Percentiles rank a stretch among this genome's conserved stretches.
Conservation (phyloP, 2,888 invertebrate genomes). For the Hydraecia micacea region DNA sequence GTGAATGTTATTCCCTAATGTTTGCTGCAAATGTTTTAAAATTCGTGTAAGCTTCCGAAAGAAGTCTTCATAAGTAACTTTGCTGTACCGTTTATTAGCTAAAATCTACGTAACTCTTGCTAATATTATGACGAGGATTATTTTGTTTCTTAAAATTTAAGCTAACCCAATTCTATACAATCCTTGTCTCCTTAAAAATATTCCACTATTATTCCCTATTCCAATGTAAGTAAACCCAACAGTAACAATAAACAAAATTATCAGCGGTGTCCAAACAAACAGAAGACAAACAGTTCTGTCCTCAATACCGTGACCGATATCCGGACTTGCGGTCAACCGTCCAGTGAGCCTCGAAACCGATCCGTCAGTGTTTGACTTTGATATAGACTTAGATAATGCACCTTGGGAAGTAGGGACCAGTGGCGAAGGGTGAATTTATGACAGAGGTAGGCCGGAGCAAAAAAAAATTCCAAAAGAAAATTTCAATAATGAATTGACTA, state of each 20-base stretch:
- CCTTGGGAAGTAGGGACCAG: slow-evolving; percentile 10
- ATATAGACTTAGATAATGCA: slow-evolving; percentile 37
- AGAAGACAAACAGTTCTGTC: slow-evolving; percentile 22
- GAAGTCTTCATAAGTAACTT: neutral
- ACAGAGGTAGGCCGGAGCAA: too few species aligned
- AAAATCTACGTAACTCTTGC: neutral
- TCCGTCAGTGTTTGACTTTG: slow-evolving; percentile 41
- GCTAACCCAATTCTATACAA: neutral
- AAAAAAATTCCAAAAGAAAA: too few species aligned
- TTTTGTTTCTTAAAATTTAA: neutral
- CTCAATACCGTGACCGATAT: slow-evolving; percentile 39
- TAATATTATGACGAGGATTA: neutral
- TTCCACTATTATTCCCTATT: neutral
- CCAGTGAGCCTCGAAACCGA: slow-evolving; percentile 21
- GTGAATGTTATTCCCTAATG: neutral
- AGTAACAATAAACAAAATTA: slow-evolving; percentile 9
- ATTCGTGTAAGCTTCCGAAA: neutral
- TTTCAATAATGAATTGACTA: too few species aligned
- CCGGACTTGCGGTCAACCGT: slow-evolving; percentile 43
- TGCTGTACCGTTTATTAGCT: neutral
- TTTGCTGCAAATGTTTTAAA: neutral
- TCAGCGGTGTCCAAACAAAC: slow-evolving; percentile 19
- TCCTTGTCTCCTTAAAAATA: neutral
- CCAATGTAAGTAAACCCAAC: neutral
- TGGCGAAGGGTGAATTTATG: too few species aligned